These are phyloP conservation scores for Leptopilina boulardi DNA, from an alignment of 1,140 invertebrate species.

Conservation along the genomic window DNA sequence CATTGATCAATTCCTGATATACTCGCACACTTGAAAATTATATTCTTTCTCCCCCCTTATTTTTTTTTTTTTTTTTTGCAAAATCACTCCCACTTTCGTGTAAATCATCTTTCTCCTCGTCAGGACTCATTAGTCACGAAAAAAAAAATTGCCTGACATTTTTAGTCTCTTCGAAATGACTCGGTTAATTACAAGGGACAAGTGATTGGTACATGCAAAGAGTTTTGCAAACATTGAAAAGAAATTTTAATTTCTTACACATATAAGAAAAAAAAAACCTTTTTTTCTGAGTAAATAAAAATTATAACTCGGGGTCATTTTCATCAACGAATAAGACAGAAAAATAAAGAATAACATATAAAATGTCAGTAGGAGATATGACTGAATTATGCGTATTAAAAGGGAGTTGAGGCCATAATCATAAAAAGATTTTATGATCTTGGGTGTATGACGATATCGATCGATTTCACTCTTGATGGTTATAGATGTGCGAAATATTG, in stretches of 20 bases:
- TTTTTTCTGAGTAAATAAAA: neutral
- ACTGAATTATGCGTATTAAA: neutral
- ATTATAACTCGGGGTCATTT: neutral
- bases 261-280: neutral
- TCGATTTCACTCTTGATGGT: constrained; percentile 1
- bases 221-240: neutral
- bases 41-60: too few relatives aligned
- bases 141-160: neutral
- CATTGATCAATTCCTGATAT: neutral
- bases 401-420: neutral
- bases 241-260: neutral
- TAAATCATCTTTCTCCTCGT: neutral
- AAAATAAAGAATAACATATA: neutral
- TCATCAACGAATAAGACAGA: neutral
- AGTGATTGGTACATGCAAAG: neutral
- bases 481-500: neutral
- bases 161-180: constrained; percentile 4
- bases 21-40: neutral
- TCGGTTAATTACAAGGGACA: constrained; percentile 1
- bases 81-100: neutral
- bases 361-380: neutral
- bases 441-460: neutral
- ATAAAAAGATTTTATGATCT: constrained; percentile 2
- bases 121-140: neutral
- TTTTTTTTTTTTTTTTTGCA: neutral